phyloP scores from a whole-genome alignment of 2,113 vertebrate species.

The Cinclus mexicanus region DNA sequence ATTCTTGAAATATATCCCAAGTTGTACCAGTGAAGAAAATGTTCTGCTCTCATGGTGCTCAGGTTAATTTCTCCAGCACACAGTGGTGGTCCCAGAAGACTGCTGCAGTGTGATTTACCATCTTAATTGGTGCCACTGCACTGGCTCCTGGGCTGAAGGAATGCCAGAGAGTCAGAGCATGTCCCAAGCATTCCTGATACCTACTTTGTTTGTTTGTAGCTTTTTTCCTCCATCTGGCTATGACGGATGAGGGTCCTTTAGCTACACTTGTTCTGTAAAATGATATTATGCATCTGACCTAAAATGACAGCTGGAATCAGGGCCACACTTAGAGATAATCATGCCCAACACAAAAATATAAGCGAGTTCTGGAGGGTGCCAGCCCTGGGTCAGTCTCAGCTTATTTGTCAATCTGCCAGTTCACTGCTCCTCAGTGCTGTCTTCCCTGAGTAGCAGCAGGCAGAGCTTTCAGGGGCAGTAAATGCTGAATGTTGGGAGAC shows the following conservation, averaged over 20 bases:
- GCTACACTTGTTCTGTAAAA: conserved; percentile 55
- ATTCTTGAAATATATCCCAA: neutral
- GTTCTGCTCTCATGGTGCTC: neutral
- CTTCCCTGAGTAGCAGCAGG: conserved; percentile 39
- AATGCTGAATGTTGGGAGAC: conserved; percentile 11
- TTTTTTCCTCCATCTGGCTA: conserved; percentile 5
- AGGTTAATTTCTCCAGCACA: neutral
- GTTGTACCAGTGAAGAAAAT: neutral
- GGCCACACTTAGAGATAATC: conserved; percentile 53
- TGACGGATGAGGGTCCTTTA: conserved; percentile 53
- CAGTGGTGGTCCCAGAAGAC: neutral
- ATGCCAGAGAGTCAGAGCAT: neutral
- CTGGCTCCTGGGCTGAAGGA: neutral
- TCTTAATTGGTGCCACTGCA: neutral
- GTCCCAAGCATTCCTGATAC: neutral
- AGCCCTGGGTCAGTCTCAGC: conserved; percentile 67
- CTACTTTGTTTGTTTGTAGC: conserved; percentile 12
- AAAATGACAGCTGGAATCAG: conserved; percentile 68
- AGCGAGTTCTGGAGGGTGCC: conserved; percentile 63
- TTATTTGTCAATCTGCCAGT: conserved; percentile 70
- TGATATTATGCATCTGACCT: conserved; percentile 62
- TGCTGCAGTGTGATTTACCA: neutral
- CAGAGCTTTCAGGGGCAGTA: conserved; percentile 49
- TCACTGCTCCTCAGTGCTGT: conserved; percentile 47
- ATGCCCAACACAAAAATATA: conserved; percentile 56